phyloP scores from a whole-genome alignment of 2,113 vertebrate genomes.

The Lepisosteus osseus region DNA sequence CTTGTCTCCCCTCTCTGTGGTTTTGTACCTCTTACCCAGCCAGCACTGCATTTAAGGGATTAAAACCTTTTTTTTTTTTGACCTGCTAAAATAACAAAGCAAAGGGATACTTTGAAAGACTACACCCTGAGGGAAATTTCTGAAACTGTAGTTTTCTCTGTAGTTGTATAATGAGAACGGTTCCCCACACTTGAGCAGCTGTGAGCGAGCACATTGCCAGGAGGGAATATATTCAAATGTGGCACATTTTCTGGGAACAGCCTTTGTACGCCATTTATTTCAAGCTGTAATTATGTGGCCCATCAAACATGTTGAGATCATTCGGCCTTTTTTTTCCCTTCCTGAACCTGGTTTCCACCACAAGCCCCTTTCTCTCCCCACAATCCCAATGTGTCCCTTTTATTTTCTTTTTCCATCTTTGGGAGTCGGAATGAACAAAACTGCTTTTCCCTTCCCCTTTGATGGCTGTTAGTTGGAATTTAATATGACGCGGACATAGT shows the following conservation, averaged over 20 bases:
- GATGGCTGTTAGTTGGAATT: too few species aligned
- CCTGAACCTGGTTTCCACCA: too few species aligned
- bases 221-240: slow-evolving; percentile 38
- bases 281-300: slow-evolving; percentile 56
- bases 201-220: slow-evolving; percentile 24
- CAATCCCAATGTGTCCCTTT: too few species aligned
- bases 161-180: slow-evolving; percentile 43
- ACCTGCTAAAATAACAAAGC: slow-evolving; percentile 53
- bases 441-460: too few species aligned
- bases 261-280: slow-evolving; percentile 44
- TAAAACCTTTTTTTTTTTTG: slow-evolving; percentile 41
- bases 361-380: too few species aligned
- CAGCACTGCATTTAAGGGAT: slow-evolving; percentile 50
- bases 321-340: too few species aligned
- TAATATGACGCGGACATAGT: too few species aligned
- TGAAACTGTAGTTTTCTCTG: slow-evolving; percentile 46
- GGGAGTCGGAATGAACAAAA: too few species aligned
- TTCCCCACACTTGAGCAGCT: slow-evolving; percentile 37
- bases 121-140: slow-evolving; percentile 53
- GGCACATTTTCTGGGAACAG: slow-evolving; percentile 46
- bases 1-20: slow-evolving; percentile 25
- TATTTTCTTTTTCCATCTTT: too few species aligned
- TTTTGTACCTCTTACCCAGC: slow-evolving; percentile 42
- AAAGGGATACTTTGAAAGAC: slow-evolving; percentile 47
- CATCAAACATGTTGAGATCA: slow-evolving; percentile 40